Evolutionary conservation across 2,888 invertebrate genomes (phyloP), one percentile per base, ranked within the genome.

Genomic region (Cephonodes hylas): DNA sequence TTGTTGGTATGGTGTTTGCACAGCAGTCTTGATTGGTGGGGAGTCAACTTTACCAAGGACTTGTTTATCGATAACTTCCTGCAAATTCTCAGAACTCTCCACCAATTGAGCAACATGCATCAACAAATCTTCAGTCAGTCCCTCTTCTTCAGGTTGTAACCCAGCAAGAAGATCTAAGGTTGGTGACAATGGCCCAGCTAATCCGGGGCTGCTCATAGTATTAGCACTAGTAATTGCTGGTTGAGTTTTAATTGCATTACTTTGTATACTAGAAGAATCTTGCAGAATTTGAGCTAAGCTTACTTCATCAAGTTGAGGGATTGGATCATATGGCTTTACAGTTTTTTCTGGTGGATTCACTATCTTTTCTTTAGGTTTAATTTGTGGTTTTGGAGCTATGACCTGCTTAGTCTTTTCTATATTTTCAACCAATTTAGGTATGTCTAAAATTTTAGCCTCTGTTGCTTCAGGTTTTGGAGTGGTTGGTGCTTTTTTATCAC

Each of bases 61-160:
- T 76, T 94, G 94, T 65, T 95, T 95, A 75, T 95, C 95, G 62
- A 96, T 95, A 22, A 95, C 95, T 80, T 95, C 95, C 75, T 95
- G 95, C 63, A 96, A 85, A 72, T 95, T 95, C 75, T 94, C 94
- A 57, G 93, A 92, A 66, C 95, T 95, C 63, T 95, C 95, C 8
- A 95, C 95, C 23, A 96, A 86, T 60, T 95, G 94, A 1, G 95
- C 96, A n/a, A 95, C 95, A 84, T 95, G 95, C 88, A 95, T 94
- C 42, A 96, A 81, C 67, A 96, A 93, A 83, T 96, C 96, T 69
- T 95, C 96, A 0, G 95, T 94, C 59, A 96, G 91, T 25, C 94
- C 94, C 79, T 95, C 93, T 67, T 94, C 94, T 72, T 95, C 94
- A n/a, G 94, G 93, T 69, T 94, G 94, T 59, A 94, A 82, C 44